These are phyloP conservation scores for Lamproptera curius DNA, from an alignment of 2,888 invertebrate species.

Conservation along the genomic window DNA sequence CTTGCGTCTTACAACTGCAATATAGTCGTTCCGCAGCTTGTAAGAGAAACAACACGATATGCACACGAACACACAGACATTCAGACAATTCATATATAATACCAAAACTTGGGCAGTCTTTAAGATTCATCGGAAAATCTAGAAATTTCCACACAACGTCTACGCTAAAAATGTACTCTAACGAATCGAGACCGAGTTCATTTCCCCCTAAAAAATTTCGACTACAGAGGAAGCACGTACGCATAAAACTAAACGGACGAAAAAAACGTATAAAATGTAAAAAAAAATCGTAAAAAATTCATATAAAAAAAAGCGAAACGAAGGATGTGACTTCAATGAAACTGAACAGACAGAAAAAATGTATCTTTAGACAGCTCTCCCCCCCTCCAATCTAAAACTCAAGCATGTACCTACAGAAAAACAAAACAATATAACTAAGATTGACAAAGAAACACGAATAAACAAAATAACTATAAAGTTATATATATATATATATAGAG, in stretches of 20 bases:
- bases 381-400: slow-evolving; percentile 48
- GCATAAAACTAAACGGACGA: neutral
- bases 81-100: neutral
- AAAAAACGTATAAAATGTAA: slow-evolving; percentile 4
- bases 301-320: slow-evolving; percentile 26
- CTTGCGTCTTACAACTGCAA: slow-evolving; percentile 51
- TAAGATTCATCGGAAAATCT: neutral
- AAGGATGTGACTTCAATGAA: slow-evolving; percentile 57
- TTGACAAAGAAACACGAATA: slow-evolving; percentile 24
- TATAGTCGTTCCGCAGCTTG: slow-evolving; percentile 66
- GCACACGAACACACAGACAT: neutral
- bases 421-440: slow-evolving; percentile 32
- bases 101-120: slow-evolving; percentile 10
- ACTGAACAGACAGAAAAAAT: slow-evolving; percentile 28
- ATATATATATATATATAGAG: neutral
- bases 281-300: slow-evolving; percentile 11
- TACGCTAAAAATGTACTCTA: slow-evolving; percentile 16
- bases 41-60: slow-evolving; percentile 26
- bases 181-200: neutral
- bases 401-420: slow-evolving; percentile 66
- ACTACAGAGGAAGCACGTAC: slow-evolving; percentile 21
- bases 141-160: neutral
- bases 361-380: neutral
- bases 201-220: slow-evolving; percentile 10
- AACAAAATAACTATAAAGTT: neutral